Base-by-base conservation (phyloP, 2,113 vertebrate genomes). In the Spilogale gracilis region DNA sequence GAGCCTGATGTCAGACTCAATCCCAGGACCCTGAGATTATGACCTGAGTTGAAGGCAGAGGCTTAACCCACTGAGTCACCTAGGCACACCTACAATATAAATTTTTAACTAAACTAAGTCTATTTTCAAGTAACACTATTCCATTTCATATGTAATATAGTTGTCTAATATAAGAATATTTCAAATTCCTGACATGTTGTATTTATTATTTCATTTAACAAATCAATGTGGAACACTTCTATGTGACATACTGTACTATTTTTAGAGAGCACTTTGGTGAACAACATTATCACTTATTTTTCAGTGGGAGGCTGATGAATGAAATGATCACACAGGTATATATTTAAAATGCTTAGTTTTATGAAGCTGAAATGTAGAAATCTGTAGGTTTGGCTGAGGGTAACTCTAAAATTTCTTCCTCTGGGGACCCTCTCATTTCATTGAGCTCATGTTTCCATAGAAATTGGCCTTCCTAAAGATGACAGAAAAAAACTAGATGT, bases 151-250 rank as follows among this genome's bases (percentile, higher is more conserved):
- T 81, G 23, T 69, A 45, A 18, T 61, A 14, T 5, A 96, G 9
- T 3, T 73, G 52, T 78, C 30, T 96, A 60, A 89, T 73, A 89
- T 48, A 30, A 63, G 17, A 93, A 43, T 61, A 76, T 92, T 86
- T 89, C 58, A 25, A 86, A 2, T 87, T 94, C 54, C 71, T 90
- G 58, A 25, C 3, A 58, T 16, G 3, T 56, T 69, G 27, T 80
- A 27, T 89, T 92, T 27, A 52, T 50, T 63, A 50, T 54, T 67
- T 96, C 18, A 80, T 84, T 97, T 50, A 89, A 50, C 11, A 61
- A 81, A 92, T 67, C 13, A 61, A 78, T 71, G 13, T 82, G 6
- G 50, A 25, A 56, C 38, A 23, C 9, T 71, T 90, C 18, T 74
- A 16, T 30, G 21, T 86, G 61, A 69, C 48, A 21, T 27, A 52